A percentile compares a stretch with the other conserved stretches of the same genome.
Evolutionary conservation across 2,797 vertebrate species (phyloP).

Genomic region (Eulemur rubriventer): DNA sequence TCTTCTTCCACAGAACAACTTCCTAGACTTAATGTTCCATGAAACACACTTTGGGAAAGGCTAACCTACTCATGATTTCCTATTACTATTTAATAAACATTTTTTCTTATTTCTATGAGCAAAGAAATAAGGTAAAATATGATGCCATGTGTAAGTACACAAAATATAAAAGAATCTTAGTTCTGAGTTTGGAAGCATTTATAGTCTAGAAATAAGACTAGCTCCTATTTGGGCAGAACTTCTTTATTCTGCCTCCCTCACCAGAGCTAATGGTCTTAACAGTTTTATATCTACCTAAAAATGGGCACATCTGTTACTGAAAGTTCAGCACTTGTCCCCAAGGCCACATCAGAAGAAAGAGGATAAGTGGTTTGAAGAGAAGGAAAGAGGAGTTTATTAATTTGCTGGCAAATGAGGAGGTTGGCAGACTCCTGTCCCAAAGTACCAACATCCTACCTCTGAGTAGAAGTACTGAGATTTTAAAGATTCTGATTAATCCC

Average conservation of each 20-base stretch:
- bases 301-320: neutral
- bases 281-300: neutral
- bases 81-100: neutral
- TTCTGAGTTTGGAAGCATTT: neutral
- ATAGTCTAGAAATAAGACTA: neutral
- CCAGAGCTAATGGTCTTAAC: neutral
- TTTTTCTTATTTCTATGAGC: neutral
- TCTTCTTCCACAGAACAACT: neutral
- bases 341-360: no score
- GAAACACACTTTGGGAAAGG: neutral
- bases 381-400: no score
- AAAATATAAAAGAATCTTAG: neutral
- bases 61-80: neutral
- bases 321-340: no score
- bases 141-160: neutral
- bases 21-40: neutral
- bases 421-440: no score
- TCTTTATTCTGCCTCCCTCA: neutral
- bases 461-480: no score
- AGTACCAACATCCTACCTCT: no score
- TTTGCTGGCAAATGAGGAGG: no score
- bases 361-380: no score
- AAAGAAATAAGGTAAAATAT: constrained; percentile 18
- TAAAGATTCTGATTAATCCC: no score
- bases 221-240: neutral